Base-by-base conservation (phyloP, 2,797 vertebrate species). In the Xenentodon cancila region DNA sequence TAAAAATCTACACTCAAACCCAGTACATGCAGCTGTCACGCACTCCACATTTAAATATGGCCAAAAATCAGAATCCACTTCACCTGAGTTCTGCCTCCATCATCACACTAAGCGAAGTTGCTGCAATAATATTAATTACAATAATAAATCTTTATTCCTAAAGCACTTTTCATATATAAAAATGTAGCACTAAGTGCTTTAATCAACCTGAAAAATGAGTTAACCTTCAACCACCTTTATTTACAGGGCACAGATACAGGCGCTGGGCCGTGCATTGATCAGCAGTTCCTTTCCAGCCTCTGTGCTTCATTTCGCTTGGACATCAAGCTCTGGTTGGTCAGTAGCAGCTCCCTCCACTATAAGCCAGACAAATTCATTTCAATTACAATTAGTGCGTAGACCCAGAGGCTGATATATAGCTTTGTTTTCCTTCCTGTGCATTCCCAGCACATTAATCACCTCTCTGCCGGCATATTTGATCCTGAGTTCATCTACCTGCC, bases 371-470 rank as follows among this genome's bases (percentile, higher is more conserved):
- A 90, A 92, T 93, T 91, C 76, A 91, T 92, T 93, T 92, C 86
- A 92, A 92, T 93, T 92, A 90, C 90, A 93, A 91, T 94, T 93
- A 92, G 88, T 86, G 90, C 86, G 71, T 76, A 79, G 69, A 78
- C 66, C 85, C 79, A 65, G 71, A 12, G 43, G 77, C 82, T 92
- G 92, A 93, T 93, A 92, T 92, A 94, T 92, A 71, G 73, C 64
- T 71, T 85, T 91, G 90, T 91, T 94, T 92, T 93, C 81, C 80
- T 90, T 88, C 71, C 81, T 44, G 60, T 79, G 71, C 57, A 63
- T 87, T 82, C 82, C 79, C 67, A n/a, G 59, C 48, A 64, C 88
- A 92, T 93, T 90, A 90, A 92, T 93, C 91, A 92, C 81, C 78
- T 70, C 75, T 53, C 70, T 67, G 57, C 86, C 79, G 68, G 79